These are phyloP conservation scores for Araneus ventricosus DNA, from an alignment of 1,140 invertebrate genomes.

Conservation along the genomic window DNA sequence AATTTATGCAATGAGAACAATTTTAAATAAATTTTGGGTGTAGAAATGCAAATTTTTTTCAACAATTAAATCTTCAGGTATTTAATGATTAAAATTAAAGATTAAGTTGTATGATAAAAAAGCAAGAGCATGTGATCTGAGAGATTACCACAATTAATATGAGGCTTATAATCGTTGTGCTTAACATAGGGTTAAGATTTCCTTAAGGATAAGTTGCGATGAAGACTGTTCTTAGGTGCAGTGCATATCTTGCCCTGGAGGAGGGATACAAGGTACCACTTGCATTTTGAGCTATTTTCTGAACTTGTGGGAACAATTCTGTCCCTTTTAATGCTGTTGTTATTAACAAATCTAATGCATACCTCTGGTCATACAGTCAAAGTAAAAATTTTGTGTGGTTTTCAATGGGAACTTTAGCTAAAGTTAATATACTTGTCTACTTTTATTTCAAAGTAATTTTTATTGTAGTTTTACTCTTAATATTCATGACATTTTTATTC, in stretches of 20 bases:
- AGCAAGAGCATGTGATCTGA: too few relatives aligned
- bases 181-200: too few relatives aligned
- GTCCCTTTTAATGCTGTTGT: conserved; percentile 44
- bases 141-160: too few relatives aligned
- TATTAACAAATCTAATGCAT: conserved; percentile 42
- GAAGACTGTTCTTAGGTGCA: background rate
- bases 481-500: conserved; percentile 69
- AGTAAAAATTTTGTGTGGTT: conserved; percentile 56
- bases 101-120: too few relatives aligned
- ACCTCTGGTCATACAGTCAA: conserved; percentile 50
- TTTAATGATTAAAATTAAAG: too few relatives aligned
- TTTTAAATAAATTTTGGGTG: too few relatives aligned
- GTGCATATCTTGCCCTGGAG: background rate
- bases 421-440: conserved; percentile 30
- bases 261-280: background rate
- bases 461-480: conserved; percentile 63
- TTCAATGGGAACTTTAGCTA: conserved; percentile 45
- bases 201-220: background rate
- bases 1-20: too few relatives aligned
- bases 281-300: conserved; percentile 20
- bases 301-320: conserved; percentile 21
- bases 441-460: conserved; percentile 70
- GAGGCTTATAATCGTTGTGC: too few relatives aligned
- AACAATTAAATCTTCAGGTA: too few relatives aligned
- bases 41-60: too few relatives aligned